These are phyloP conservation scores for Brachionus plicatilis DNA, from an alignment of 1,140 invertebrate genomes.

Conservation along the genomic window DNA sequence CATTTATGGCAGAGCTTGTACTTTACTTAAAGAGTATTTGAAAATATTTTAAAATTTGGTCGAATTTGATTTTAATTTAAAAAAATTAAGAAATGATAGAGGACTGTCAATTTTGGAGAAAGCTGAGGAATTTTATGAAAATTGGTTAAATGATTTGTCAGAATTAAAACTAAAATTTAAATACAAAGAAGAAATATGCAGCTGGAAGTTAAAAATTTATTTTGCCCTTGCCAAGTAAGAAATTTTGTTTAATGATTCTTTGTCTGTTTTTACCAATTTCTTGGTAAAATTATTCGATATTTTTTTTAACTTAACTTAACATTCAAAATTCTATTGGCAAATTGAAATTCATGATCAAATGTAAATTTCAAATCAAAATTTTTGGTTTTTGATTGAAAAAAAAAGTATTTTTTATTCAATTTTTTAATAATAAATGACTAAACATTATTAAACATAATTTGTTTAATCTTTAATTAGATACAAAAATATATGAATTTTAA, in stretches of 20 bases:
- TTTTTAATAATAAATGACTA: too few relatives aligned
- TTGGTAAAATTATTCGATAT: too few relatives aligned
- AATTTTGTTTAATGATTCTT: background rate
- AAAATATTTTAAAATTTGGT: background rate
- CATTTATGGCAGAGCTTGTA: background rate
- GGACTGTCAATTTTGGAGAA: background rate
- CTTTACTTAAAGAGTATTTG: background rate
- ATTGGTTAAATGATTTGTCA: background rate
- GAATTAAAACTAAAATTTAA: background rate
- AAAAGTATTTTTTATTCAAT: too few relatives aligned
- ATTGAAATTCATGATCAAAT: too few relatives aligned
- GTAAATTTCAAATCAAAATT: too few relatives aligned
- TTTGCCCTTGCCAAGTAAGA: constrained; percentile 11
- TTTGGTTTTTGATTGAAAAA: too few relatives aligned
- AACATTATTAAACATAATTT: too few relatives aligned
- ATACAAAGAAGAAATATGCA: background rate
- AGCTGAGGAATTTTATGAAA: background rate
- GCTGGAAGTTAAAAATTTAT: constrained; percentile 14
- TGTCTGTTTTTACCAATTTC: too few relatives aligned
- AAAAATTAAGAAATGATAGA: background rate
- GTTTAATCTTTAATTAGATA: too few relatives aligned
- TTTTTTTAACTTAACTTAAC: too few relatives aligned
- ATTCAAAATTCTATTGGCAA: too few relatives aligned
- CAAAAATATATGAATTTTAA: too few relatives aligned
- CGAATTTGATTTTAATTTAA: background rate